Conservation (phyloP, 2,888 invertebrate genomes). For the Cephus runcator region DNA sequence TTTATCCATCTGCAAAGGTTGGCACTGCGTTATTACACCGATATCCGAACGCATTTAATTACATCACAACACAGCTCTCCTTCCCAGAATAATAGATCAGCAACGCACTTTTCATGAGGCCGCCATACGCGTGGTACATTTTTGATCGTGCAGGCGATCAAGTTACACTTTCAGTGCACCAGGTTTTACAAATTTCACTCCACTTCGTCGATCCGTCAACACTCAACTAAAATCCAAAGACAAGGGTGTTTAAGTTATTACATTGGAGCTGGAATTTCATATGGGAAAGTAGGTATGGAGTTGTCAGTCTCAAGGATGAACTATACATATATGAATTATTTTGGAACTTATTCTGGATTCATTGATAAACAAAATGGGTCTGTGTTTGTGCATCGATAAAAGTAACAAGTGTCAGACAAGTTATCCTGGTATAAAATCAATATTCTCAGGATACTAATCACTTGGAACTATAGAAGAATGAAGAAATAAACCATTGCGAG, state of each 20-base stretch:
- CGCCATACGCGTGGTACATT: conserved; percentile 28
- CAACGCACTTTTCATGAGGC: conserved; percentile 37
- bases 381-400: neutral
- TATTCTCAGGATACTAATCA: too few relatives aligned
- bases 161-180: neutral
- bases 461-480: too few relatives aligned
- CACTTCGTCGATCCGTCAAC: conserved; percentile 21
- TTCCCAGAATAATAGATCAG: conserved; percentile 41
- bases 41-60: conserved; percentile 39
- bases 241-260: neutral
- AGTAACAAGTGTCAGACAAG: neutral
- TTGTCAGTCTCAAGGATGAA: neutral
- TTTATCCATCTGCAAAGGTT: conserved; percentile 62
- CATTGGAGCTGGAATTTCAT: neutral
- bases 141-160: conserved; percentile 19
- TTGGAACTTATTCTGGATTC: neutral
- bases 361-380: neutral
- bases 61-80: conserved; percentile 49
- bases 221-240: conserved; percentile 6
- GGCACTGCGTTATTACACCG: conserved; percentile 51
- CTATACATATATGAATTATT: neutral
- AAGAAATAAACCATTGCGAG: neutral
- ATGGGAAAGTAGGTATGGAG: neutral
- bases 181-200: conserved; percentile 24
- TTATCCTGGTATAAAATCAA: neutral